These are phyloP conservation scores for Papilio gigon DNA, from an alignment of 2,888 invertebrate species.

Conservation along the genomic window DNA sequence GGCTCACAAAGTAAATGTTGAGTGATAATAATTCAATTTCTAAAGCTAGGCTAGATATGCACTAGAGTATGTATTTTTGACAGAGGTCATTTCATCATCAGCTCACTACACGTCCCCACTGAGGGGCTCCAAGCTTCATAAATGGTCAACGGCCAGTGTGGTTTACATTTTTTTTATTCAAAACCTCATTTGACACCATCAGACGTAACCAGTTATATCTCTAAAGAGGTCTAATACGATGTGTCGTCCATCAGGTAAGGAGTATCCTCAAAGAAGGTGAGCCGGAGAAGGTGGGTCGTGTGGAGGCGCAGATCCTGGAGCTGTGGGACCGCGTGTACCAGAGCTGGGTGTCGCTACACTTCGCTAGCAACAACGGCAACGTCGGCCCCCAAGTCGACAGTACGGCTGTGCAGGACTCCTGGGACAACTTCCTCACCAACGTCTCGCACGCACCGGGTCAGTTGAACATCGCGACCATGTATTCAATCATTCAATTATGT, in stretches of 20 bases:
- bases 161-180: too few relatives aligned
- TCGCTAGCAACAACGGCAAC: conserved; percentile 60
- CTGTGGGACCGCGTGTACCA: conserved; percentile 97
- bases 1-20: background rate
- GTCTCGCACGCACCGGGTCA: conserved; percentile 89
- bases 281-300: conserved; percentile 88
- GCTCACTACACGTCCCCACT: too few relatives aligned
- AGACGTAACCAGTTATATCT: too few relatives aligned
- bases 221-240: too few relatives aligned
- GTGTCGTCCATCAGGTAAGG: conserved; percentile 82
- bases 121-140: too few relatives aligned
- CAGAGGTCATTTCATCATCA: background rate
- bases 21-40: background rate
- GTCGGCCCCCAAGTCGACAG: conserved; percentile 88
- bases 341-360: conserved; percentile 91
- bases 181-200: too few relatives aligned
- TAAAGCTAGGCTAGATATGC: background rate
- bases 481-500: too few relatives aligned
- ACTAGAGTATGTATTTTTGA: background rate
- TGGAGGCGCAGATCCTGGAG: conserved; percentile 94
- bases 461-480: too few relatives aligned
- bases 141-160: background rate
- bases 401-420: conserved; percentile 87
- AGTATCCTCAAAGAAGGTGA: conserved; percentile 91
- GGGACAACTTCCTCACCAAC: conserved; percentile 87